phyloP scores from a whole-genome alignment of 2,113 vertebrate species.

The Nycticryphes semicollaris region DNA sequence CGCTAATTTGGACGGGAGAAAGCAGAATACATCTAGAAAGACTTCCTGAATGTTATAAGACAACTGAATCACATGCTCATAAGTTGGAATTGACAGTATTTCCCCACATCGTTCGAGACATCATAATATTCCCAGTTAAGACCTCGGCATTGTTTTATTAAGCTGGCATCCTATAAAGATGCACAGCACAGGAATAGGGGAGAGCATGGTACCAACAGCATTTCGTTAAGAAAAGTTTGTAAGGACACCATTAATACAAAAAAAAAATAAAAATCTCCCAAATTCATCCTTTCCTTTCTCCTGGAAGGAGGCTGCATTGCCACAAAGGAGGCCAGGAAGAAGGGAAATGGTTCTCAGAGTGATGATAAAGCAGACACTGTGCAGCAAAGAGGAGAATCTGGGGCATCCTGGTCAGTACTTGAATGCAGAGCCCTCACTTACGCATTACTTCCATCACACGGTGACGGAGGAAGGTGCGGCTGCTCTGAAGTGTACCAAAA shows the following conservation, averaged over 20 bases:
- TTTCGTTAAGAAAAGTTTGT: neutral
- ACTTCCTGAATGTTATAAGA: neutral
- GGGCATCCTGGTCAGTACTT: neutral
- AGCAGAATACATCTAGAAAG: neutral
- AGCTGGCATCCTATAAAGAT: neutral
- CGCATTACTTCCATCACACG: constrained; percentile 99
- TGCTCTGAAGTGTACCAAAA: constrained; percentile 95
- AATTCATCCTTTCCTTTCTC: neutral
- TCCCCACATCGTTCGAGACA: neutral
- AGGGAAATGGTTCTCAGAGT: neutral
- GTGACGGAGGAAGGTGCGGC: constrained; percentile 94
- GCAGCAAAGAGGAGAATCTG: neutral
- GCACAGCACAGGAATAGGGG: neutral
- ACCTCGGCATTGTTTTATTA: neutral
- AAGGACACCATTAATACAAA: neutral
- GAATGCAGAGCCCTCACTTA: constrained; percentile 70
- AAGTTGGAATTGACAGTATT: neutral
- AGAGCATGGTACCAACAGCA: neutral
- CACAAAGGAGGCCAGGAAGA: neutral
- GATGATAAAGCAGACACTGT: neutral
- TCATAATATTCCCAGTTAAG: neutral
- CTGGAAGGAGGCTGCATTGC: neutral
- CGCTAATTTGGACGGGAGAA: neutral
- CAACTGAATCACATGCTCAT: neutral
- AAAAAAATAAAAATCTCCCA: neutral